These are phyloP conservation scores for Macrosoma leucophasiata DNA, from an alignment of 2,888 invertebrate genomes.

Conservation along the genomic window DNA sequence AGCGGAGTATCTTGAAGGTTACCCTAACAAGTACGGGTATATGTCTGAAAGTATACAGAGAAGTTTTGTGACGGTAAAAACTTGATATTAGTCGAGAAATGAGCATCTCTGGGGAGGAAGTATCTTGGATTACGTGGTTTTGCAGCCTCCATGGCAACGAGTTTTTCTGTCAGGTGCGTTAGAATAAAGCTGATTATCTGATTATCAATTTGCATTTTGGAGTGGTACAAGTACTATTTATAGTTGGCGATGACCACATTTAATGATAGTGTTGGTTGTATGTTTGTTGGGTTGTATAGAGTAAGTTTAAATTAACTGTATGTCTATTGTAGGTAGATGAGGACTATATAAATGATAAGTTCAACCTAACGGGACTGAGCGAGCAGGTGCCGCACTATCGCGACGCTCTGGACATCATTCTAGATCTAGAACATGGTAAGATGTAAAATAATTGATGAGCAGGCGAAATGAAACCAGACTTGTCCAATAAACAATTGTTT, in stretches of 20 bases:
- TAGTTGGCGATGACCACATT: too few species aligned
- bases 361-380: slow-evolving; percentile 98
- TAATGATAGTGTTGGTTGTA: too few species aligned
- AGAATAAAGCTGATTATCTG: slow-evolving; percentile 1
- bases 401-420: slow-evolving; percentile 99
- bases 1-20: slow-evolving; percentile 11
- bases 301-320: slow-evolving; percentile 19
- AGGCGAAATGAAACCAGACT: too few species aligned
- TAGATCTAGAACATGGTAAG: slow-evolving; percentile 97
- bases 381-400: slow-evolving; percentile 99
- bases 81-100: slow-evolving; percentile 82
- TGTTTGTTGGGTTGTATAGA: too few species aligned
- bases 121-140: slow-evolving; percentile 99
- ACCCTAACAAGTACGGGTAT: too few species aligned
- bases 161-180: slow-evolving; percentile 97
- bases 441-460: too few species aligned
- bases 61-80: slow-evolving; percentile 8
- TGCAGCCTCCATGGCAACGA: slow-evolving; percentile 99
- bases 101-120: slow-evolving; percentile 98
- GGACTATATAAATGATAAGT: slow-evolving; percentile 99
- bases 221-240: too few species aligned
- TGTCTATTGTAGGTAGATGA: slow-evolving; percentile 91
- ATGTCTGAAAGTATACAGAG: slow-evolving; percentile 10
- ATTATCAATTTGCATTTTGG: background rate
- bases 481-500: too few species aligned